Evolutionary conservation across 2,888 invertebrate genomes (phyloP).

Genomic region (Sepiola atlantica): DNA sequence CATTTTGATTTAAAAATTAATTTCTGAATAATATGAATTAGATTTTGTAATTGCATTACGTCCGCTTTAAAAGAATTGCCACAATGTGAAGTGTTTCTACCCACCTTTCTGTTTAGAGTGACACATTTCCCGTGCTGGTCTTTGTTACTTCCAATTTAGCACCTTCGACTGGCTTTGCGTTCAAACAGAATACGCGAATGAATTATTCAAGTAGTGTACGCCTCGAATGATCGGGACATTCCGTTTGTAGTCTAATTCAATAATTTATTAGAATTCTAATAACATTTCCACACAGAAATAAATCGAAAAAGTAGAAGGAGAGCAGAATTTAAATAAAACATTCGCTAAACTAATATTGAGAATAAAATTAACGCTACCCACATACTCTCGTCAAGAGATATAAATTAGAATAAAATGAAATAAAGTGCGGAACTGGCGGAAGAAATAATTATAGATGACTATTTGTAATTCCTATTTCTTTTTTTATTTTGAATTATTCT

Average conservation of each 20-base stretch:
- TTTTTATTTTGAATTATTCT: background rate
- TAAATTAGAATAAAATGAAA: background rate
- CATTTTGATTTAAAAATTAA: background rate
- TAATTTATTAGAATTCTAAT: constrained; percentile 32
- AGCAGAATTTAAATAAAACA: background rate
- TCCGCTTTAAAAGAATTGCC: background rate
- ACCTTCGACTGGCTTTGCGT: background rate
- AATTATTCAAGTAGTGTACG: constrained; percentile 9
- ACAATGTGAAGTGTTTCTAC: background rate
- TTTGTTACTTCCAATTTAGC: background rate
- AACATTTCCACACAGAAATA: background rate
- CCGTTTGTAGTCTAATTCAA: background rate
- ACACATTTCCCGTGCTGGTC: background rate
- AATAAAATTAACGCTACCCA: constrained; percentile 32
- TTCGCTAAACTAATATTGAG: background rate
- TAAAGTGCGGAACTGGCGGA: background rate
- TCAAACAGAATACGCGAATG: background rate
- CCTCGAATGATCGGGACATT: background rate
- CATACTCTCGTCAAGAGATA: background rate
- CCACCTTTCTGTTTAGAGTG: background rate
- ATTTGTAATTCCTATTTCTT: background rate
- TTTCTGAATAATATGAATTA: background rate
- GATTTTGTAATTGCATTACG: background rate
- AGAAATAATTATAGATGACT: background rate
- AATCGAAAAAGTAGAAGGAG: background rate